These are phyloP conservation scores for Pocillopora grandis DNA, from an alignment of 92 coral and sea anemone species.

Conservation along the genomic window DNA sequence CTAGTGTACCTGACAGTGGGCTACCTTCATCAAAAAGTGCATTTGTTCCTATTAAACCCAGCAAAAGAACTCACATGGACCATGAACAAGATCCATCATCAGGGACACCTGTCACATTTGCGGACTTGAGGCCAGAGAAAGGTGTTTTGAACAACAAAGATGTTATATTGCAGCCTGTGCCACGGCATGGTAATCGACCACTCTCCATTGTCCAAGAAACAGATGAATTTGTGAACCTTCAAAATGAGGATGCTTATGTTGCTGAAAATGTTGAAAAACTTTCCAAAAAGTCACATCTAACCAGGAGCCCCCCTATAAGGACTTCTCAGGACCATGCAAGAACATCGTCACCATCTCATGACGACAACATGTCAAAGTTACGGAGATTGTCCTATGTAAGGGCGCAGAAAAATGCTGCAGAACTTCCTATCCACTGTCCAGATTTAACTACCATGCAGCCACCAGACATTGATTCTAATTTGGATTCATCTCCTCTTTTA, in stretches of 20 bases:
- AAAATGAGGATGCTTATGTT: conserved; percentile 32
- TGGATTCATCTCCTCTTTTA: conserved; percentile 11
- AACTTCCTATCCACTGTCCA: conserved; percentile 39
- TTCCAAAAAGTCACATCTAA: conserved; percentile 10
- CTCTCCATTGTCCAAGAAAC: conserved; percentile 79
- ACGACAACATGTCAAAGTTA: conserved; percentile 50
- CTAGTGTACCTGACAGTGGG: conserved; percentile 33
- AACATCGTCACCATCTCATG: conserved; percentile 44
- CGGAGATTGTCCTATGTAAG: conserved; percentile 91
- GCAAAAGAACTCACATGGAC: conserved; percentile 1
- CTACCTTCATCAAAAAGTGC: conserved; percentile 40
- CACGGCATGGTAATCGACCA: conserved; percentile 54
- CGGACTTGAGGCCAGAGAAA: conserved; percentile 31
- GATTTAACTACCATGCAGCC: conserved; percentile 21
- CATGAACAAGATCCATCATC: conserved; percentile 23
- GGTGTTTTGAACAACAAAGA: conserved; percentile 17
- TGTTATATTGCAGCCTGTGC: conserved; percentile 13
- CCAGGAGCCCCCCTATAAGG: conserved; percentile 21
- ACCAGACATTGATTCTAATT: conserved; percentile 23
- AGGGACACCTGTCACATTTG: conserved; percentile 14
- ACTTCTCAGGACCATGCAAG: conserved; percentile 28
- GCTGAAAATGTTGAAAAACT: conserved; percentile 23
- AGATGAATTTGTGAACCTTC: conserved; percentile 55
- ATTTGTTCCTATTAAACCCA: conserved; percentile 32
- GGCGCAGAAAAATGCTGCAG: conserved; percentile 83